Conservation (phyloP, 2,888 invertebrate species). For the Lithodes maja region DNA sequence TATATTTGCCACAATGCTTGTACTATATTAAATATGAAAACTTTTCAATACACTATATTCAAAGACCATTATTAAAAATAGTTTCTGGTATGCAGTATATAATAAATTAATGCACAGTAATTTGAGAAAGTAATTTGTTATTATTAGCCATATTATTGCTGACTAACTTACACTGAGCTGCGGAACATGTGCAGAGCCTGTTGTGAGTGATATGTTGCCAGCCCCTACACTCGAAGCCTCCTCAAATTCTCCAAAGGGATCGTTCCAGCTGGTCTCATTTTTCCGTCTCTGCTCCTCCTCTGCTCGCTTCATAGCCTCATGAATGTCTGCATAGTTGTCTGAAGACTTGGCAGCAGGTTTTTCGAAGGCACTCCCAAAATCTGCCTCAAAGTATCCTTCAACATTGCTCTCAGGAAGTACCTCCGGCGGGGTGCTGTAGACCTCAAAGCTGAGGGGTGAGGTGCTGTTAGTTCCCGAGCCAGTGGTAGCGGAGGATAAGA, state of each 20-base stretch:
- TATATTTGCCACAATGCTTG: too few species aligned
- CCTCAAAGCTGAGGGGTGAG: conserved; percentile 55
- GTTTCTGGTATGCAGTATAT: too few species aligned
- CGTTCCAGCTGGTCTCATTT: conserved; percentile 41
- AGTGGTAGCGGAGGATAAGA: background rate
- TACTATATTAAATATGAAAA: too few species aligned
- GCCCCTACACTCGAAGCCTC: conserved; percentile 16
- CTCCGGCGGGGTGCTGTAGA: conserved; percentile 60
- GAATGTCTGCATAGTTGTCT: conserved; percentile 56
- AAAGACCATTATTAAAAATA: too few species aligned
- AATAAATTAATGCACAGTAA: too few species aligned
- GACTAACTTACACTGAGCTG: conserved; percentile 39
- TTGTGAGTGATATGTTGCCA: background rate
- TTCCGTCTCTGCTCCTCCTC: conserved; percentile 53
- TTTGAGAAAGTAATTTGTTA: background rate
- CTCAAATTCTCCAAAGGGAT: conserved; percentile 65
- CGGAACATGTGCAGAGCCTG: background rate
- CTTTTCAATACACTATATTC: too few species aligned
- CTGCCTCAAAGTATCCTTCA: conserved; percentile 51
- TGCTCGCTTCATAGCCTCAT: conserved; percentile 57
- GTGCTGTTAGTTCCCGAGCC: conserved; percentile 53
- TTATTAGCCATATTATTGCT: background rate
- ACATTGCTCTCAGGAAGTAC: conserved; percentile 31
- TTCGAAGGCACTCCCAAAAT: conserved; percentile 46
- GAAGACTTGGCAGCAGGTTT: conserved; percentile 26